These are phyloP conservation scores for Carapus acus DNA, from an alignment of 2,797 vertebrate species.

Conservation along the genomic window DNA sequence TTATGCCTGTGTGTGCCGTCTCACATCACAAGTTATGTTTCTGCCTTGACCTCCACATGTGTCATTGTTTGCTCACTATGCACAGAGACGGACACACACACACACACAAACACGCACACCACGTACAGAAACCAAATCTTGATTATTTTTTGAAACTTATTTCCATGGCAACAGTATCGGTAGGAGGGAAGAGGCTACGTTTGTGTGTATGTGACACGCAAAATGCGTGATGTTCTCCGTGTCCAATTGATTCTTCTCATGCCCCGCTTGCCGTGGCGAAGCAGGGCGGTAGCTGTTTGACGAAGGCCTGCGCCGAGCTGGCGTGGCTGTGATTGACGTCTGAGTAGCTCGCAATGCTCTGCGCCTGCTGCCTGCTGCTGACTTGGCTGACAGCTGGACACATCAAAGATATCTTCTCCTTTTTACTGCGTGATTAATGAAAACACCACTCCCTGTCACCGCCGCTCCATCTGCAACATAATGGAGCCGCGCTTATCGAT, in stretches of 20 bases:
- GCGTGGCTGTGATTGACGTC: conserved; percentile 48
- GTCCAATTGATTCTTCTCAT: conserved; percentile 58
- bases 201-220: conserved; percentile 55
- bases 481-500: conserved; percentile 54
- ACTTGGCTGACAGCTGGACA: conserved; percentile 29
- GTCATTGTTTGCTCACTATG: conserved; percentile 51
- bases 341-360: conserved; percentile 24
- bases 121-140: conserved; percentile 36
- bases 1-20: too few relatives aligned
- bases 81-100: too few relatives aligned
- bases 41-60: conserved; percentile 28
- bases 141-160: conserved; percentile 55
- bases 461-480: conserved; percentile 42
- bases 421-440: conserved; percentile 47
- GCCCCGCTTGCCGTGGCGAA: too few relatives aligned
- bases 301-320: conserved; percentile 33
- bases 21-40: conserved; percentile 25
- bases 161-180: conserved; percentile 68
- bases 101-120: background rate
- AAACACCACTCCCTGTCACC: conserved; percentile 48
- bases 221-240: conserved; percentile 58
- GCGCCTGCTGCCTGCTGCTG: conserved; percentile 36
- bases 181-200: conserved; percentile 49
- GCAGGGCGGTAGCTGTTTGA: too few relatives aligned
- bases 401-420: conserved; percentile 36